Conservation (phyloP, 2,888 invertebrate genomes). For the Glyphotaelius pellucidus region DNA sequence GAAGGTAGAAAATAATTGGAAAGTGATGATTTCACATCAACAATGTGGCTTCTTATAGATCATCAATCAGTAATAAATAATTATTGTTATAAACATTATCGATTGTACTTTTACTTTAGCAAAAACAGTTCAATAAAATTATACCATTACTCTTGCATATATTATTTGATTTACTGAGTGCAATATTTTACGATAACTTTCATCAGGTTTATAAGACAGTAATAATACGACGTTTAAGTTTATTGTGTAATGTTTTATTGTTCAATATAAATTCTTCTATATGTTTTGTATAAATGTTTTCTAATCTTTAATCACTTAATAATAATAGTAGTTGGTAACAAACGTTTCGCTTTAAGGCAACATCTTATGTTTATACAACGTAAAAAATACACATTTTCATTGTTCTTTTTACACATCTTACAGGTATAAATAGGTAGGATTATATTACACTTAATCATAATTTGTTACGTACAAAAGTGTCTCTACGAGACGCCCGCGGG, state of each 20-base stretch:
- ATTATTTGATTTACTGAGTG: slow-evolving; percentile 14
- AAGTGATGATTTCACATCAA: slow-evolving; percentile 9
- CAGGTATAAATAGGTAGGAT: slow-evolving; percentile 67
- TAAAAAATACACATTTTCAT: slow-evolving; percentile 56
- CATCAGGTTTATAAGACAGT: slow-evolving; percentile 12
- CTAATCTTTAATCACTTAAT: slow-evolving; percentile 64
- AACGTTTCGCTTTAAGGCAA: slow-evolving; percentile 67
- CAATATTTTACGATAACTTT: slow-evolving; percentile 20
- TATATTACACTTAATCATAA: slow-evolving; percentile 65
- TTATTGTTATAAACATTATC: slow-evolving; percentile 21
- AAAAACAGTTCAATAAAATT: background rate
- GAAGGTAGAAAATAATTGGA: slow-evolving; percentile 8
- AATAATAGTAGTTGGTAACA: slow-evolving; percentile 66
- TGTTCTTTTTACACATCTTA: slow-evolving; percentile 66
- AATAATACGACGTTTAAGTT: slow-evolving; percentile 37
- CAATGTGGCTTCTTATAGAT: slow-evolving; percentile 24
- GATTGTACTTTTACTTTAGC: slow-evolving; percentile 15
- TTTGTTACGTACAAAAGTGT: slow-evolving; percentile 66
- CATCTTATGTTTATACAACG: slow-evolving; percentile 63
- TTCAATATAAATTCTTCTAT: slow-evolving; percentile 66
- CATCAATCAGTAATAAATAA: slow-evolving; percentile 15
- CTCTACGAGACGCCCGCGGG: slow-evolving; percentile 47
- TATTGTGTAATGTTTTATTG: slow-evolving; percentile 65
- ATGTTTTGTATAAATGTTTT: slow-evolving; percentile 66
- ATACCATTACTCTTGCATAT: slow-evolving; percentile 11